Percentiles rank a stretch among this genome's conserved stretches.
Evolutionary conservation across 1,140 invertebrate genomes (phyloP).

Genomic region (Pachypeltis micranthus): DNA sequence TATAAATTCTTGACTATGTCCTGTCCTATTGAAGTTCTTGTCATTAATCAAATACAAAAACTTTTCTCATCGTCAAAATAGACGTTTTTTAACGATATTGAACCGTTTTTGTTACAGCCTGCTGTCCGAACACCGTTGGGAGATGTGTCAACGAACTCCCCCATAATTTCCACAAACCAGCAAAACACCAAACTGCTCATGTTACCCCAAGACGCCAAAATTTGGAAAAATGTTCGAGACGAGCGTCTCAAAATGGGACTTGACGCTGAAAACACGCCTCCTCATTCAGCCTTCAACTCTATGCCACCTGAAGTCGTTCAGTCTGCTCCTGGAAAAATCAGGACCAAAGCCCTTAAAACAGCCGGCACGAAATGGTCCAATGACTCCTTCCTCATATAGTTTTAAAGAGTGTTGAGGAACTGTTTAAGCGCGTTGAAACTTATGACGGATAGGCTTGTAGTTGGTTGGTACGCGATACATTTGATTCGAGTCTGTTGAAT

Average conservation of each 20-base stretch:
- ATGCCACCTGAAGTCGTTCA: neutral
- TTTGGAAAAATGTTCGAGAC: neutral
- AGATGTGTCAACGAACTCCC: neutral
- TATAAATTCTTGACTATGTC: neutral
- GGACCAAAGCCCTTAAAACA: neutral
- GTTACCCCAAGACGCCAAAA: neutral
- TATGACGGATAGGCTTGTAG: too few relatives aligned
- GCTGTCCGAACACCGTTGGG: neutral
- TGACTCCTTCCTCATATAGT: neutral
- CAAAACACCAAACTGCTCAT: neutral
- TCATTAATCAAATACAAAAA: neutral
- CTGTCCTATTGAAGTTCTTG: neutral
- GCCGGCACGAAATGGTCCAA: neutral
- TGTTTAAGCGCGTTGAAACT: too few relatives aligned
- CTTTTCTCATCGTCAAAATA: neutral
- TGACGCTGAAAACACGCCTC: neutral
- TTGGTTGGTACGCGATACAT: too few relatives aligned
- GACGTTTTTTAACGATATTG: too few relatives aligned
- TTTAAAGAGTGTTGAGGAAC: too few relatives aligned
- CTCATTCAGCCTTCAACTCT: neutral
- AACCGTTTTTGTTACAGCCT: neutral
- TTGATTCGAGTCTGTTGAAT: too few relatives aligned
- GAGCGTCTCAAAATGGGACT: neutral
- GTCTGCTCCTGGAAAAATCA: neutral
- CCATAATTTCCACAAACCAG: neutral